Percentiles rank a stretch among this genome's conserved stretches.
Evolutionary conservation across 2,888 invertebrate species (phyloP).

Genomic region (Noctua pronuba): DNA sequence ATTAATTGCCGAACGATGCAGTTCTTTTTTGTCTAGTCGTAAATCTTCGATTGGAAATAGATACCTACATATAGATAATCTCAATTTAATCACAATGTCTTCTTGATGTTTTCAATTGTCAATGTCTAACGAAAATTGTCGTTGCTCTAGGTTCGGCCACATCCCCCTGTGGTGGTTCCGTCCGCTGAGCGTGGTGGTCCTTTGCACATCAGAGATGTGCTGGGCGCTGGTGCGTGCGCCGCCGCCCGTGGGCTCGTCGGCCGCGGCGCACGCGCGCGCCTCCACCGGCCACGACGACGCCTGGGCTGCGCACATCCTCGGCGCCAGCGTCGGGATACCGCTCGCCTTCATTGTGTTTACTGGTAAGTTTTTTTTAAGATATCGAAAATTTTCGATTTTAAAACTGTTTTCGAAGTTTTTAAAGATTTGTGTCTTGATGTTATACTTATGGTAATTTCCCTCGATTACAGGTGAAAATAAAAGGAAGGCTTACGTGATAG

Average conservation of each 20-base stretch:
- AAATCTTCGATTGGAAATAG: neutral
- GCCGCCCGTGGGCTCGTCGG: conserved; percentile 44
- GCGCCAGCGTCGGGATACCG: conserved; percentile 92
- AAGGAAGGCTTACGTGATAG: conserved; percentile 70
- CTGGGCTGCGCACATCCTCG: conserved; percentile 93
- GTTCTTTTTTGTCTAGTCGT: neutral
- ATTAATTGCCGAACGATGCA: neutral
- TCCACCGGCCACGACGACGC: conserved; percentile 89
- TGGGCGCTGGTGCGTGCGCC: conserved; percentile 81
- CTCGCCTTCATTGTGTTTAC: conserved; percentile 91
- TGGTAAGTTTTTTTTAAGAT: conserved; percentile 70
- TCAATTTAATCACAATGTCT: neutral
- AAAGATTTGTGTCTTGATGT: neutral
- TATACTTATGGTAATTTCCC: neutral
- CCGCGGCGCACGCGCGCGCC: conserved; percentile 61
- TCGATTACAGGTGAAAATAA: conserved; percentile 81
- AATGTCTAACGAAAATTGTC: neutral
- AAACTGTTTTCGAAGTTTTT: neutral
- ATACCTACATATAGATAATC: neutral
- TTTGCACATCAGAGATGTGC: conserved; percentile 91
- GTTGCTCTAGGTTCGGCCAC: conserved; percentile 79
- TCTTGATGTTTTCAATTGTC: neutral
- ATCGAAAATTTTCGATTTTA: neutral
- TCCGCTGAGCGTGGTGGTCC: conserved; percentile 90
- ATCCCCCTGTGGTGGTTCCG: conserved; percentile 90